phyloP scores from a whole-genome alignment of 1,140 invertebrate genomes.

The Olivierus martensii region DNA sequence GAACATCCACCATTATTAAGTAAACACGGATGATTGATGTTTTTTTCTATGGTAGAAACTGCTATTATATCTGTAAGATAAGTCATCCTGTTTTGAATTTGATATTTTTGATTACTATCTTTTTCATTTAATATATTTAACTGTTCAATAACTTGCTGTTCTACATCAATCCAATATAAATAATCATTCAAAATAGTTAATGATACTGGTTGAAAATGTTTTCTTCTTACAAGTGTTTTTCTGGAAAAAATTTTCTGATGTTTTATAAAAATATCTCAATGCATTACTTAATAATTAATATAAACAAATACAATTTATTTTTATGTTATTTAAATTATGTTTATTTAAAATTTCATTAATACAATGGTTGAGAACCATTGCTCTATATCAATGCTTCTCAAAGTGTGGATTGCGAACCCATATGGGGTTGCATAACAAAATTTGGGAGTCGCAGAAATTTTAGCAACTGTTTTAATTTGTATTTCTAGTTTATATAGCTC shows the following conservation, averaged over 20 bases:
- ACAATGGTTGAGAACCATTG: too few species aligned
- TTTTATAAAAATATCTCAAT: too few species aligned
- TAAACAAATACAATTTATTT: too few species aligned
- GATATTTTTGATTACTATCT: slow-evolving; percentile 81
- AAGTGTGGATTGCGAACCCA: too few species aligned
- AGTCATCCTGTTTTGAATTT: slow-evolving; percentile 37
- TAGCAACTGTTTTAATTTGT: too few species aligned
- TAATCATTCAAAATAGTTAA: slow-evolving; percentile 68
- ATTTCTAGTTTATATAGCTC: too few species aligned
- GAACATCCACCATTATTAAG: slow-evolving; percentile 67
- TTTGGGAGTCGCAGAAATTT: too few species aligned
- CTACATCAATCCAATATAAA: slow-evolving; percentile 68
- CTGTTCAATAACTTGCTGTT: slow-evolving; percentile 61
- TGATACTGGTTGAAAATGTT: slow-evolving; percentile 31
- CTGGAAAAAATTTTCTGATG: slow-evolving; percentile 22
- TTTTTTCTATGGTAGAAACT: slow-evolving; percentile 20
- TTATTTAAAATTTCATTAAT: too few species aligned
- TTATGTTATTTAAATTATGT: too few species aligned
- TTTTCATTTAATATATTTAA: slow-evolving; percentile 91
- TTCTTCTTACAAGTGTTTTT: slow-evolving; percentile 17
- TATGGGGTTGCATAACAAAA: too few species aligned
- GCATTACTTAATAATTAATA: too few species aligned
- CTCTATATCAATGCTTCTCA: too few species aligned
- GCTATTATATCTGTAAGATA: slow-evolving; percentile 32
- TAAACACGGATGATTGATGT: slow-evolving; percentile 54